Evolutionary conservation across 2,113 vertebrate species (phyloP), one percentile per base, ranked within the genome.

Genomic region (Centropus unirufus): DNA sequence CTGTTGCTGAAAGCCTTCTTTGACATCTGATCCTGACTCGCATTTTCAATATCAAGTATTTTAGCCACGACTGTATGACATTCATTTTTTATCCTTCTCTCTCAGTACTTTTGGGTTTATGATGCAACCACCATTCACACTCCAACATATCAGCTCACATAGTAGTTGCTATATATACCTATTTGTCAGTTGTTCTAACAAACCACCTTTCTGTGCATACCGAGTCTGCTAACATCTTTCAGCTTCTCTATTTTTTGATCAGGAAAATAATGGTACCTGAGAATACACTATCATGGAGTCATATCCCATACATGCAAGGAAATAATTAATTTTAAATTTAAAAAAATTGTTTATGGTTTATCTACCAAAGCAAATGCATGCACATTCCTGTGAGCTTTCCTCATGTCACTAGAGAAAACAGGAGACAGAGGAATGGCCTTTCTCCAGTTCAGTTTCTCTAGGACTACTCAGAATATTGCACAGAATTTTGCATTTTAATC

Each of bases 351-450:
- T 21, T 36, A 13, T 23, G 16, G 13, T 72, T 6, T 9, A 21
- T 70, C 75, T 30, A 24, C 24, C 27, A 11, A 76, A 63, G 40
- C 4, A 18, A 73, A 39, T 1, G 0, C 15, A 52, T 5, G 26
- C 4, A 36, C 24, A 8, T 49, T 36, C 40, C 23, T n/a, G 21
- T 15, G 12, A 4, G 4, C 34, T 24, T 27, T 55, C 49, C 75
- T 59, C 2, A 0, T 18, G 27, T 59, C 24, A 3, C 0, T 2
- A 8, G 34, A 34, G 21, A 26, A 29, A 63, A 39, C 9, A 42
- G 20, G 10, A 64, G 34, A 18, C 23, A 73, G 15, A 9, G 27
- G 54, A 81, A n/a, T 13, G 7, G n/a, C 27, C 22, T 18, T 64
- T 42, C 29, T 64, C 27, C 55, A 20, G 8, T 12, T 9, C 21